Conservation (phyloP, 2,888 invertebrate genomes). For the Eupithecia tripunctaria region DNA sequence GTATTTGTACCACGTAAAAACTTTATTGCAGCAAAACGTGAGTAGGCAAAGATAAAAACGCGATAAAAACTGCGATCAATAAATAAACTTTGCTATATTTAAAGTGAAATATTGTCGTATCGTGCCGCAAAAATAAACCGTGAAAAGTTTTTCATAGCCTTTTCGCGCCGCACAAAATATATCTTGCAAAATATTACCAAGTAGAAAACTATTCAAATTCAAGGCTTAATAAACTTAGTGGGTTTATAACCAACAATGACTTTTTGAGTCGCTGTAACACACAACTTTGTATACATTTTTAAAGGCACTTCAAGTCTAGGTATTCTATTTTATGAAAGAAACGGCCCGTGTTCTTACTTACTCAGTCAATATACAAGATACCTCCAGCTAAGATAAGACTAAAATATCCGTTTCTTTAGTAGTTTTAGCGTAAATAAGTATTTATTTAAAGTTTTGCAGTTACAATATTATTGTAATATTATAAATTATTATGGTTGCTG, state of each 20-base stretch:
- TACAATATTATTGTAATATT: not conserved
- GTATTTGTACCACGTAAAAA: slow-evolving; percentile 16
- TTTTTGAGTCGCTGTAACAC: not conserved
- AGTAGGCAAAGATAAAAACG: slow-evolving; percentile 16
- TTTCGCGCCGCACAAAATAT: not conserved
- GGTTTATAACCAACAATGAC: not conserved
- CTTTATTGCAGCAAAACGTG: slow-evolving; percentile 24
- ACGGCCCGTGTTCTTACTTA: no score
- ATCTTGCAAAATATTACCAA: not conserved
- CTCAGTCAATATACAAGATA: no score
- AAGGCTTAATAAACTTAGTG: not conserved
- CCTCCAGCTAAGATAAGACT: not conserved
- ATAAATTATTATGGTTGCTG: not conserved
- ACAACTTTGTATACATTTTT: not conserved
- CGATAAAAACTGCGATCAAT: slow-evolving; percentile 17
- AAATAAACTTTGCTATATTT: slow-evolving; percentile 14
- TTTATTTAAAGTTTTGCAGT: not conserved
- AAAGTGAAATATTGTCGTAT: slow-evolving; percentile 1
- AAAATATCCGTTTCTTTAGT: not conserved
- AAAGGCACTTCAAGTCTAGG: not conserved
- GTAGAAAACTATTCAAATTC: slow-evolving; percentile 8
- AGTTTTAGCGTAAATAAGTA: not conserved
- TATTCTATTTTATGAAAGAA: not conserved
- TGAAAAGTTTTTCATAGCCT: not conserved
- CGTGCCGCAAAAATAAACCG: slow-evolving; percentile 12